phyloP scores from a whole-genome alignment of 1,140 invertebrate species.

The Drosophila pruinosa region DNA sequence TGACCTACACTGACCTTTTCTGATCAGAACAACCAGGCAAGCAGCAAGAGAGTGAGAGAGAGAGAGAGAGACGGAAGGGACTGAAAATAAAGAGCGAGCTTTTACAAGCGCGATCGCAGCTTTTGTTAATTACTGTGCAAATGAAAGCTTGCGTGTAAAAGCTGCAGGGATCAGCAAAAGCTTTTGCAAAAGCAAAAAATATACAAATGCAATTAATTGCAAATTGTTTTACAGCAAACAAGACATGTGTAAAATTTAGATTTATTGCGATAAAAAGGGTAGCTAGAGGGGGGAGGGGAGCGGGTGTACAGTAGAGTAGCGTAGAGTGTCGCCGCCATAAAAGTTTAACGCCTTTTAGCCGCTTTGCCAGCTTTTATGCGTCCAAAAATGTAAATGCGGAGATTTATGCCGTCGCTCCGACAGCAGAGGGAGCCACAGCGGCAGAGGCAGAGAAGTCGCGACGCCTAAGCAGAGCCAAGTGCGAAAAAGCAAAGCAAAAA shows the following conservation, averaged over 20 bases:
- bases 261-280: not conserved
- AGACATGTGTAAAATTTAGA: too few relatives aligned
- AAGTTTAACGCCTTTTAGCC: slow-evolving; percentile 62
- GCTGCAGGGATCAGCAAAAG: not conserved
- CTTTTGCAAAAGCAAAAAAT: not conserved
- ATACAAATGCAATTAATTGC: too few relatives aligned
- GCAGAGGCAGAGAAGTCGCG: slow-evolving; percentile 17
- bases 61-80: not conserved
- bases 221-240: too few relatives aligned
- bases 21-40: slow-evolving; percentile 17
- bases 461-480: slow-evolving; percentile 53
- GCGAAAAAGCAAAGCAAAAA: slow-evolving; percentile 63
- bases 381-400: slow-evolving; percentile 70
- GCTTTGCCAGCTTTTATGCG: slow-evolving; percentile 74
- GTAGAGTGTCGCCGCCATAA: not conserved
- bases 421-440: slow-evolving; percentile 5
- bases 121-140: not conserved
- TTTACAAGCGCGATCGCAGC: not conserved
- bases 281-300: not conserved
- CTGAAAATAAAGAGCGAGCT: not conserved
- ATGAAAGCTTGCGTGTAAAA: too few relatives aligned
- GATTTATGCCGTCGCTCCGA: slow-evolving; percentile 46
- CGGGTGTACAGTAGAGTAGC: too few relatives aligned
- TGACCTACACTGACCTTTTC: slow-evolving; percentile 63
- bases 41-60: slow-evolving; percentile 7